Conservation (phyloP, 1,140 invertebrate genomes). For the Macrotrachela quadricornifera region DNA sequence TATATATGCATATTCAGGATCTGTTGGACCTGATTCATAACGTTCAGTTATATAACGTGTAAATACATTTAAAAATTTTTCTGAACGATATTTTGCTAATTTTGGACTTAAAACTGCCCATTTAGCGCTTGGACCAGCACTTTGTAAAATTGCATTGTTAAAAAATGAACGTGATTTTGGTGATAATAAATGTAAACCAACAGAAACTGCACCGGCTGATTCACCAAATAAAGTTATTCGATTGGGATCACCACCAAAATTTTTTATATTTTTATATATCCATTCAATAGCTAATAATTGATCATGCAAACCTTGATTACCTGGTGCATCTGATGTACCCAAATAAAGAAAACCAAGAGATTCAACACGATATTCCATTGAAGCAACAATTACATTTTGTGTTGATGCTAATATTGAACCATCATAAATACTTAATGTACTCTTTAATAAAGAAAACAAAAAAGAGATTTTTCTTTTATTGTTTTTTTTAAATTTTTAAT, state of each 20-base stretch:
- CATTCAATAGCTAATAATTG: constrained; percentile 57
- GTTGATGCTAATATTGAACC: constrained; percentile 52
- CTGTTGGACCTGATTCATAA: no score
- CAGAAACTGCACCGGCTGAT: constrained; percentile 76
- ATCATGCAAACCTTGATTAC: constrained; percentile 80
- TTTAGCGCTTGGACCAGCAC: constrained; percentile 45
- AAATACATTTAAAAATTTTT: no score
- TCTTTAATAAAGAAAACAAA: no score
- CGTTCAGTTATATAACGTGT: no score
- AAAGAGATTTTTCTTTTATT: no score
- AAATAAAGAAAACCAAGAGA: constrained; percentile 73
- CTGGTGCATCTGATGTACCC: constrained; percentile 64
- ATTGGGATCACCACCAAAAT: constrained; percentile 77
- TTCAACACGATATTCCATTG: constrained; percentile 83
- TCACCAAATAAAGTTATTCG: constrained; percentile 89
- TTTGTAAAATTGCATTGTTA: constrained; percentile 46
- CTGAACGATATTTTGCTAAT: no score
- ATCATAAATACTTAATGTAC: constrained; percentile 76
- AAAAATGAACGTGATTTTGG: constrained; percentile 62
- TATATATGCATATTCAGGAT: no score
- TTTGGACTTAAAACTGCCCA: constrained; percentile 60
- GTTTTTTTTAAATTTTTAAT: no score
- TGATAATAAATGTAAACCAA: constrained; percentile 71
- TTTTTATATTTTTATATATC: constrained; percentile 69
- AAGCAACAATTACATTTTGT: constrained; percentile 65